These are phyloP conservation scores for Beris morrisii DNA, from an alignment of 2,888 invertebrate genomes.

Conservation along the genomic window DNA sequence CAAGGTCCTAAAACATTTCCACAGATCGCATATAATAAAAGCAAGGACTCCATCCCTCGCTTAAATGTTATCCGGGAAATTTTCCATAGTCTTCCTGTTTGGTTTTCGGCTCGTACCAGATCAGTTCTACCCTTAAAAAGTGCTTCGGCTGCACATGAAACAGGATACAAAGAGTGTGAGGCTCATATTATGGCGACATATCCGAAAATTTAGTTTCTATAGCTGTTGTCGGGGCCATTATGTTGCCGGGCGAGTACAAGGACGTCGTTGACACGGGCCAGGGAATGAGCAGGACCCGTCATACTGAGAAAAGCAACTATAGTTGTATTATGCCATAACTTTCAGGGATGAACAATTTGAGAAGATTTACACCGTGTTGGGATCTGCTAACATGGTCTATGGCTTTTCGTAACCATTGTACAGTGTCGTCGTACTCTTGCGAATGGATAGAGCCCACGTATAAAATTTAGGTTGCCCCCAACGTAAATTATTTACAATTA, in stretches of 20 bases:
- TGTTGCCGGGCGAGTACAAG: not conserved
- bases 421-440: not conserved
- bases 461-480: conserved; percentile 27
- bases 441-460: conserved; percentile 7
- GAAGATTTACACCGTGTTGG: conserved; percentile 35
- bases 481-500: conserved; percentile 31
- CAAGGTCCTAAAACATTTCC: too few species aligned
- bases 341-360: conserved; percentile 35
- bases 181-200: conserved; percentile 25
- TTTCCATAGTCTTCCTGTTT: conserved; percentile 27
- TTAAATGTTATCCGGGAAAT: conserved; percentile 21
- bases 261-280: not conserved
- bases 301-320: not conserved
- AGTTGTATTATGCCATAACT: conserved; percentile 33
- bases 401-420: not conserved
- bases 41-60: not conserved
- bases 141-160: not conserved
- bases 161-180: conserved; percentile 18
- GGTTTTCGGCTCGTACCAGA: conserved; percentile 1
- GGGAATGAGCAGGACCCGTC: too few species aligned
- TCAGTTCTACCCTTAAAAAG: too few species aligned
- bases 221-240: conserved; percentile 11
- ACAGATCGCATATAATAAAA: too few species aligned
- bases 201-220: conserved; percentile 13
- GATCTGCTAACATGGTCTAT: conserved; percentile 13